A percentile compares a stretch with the other conserved stretches of the same genome.
Evolutionary conservation across 2,113 vertebrate genomes (phyloP).

Genomic region (Tetrao urogallus): DNA sequence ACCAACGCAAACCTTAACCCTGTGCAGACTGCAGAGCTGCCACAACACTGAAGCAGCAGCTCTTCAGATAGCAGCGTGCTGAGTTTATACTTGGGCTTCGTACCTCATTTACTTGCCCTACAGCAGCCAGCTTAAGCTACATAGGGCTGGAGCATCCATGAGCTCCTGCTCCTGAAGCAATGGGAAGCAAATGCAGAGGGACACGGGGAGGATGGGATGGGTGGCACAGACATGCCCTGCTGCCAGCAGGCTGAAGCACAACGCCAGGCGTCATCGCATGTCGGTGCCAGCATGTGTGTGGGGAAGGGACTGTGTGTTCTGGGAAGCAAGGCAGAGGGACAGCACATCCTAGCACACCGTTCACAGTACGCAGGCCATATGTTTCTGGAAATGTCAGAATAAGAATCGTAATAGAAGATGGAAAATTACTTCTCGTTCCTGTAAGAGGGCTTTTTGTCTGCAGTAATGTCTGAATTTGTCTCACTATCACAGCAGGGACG

Average conservation of each 20-base stretch:
- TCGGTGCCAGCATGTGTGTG: slow-evolving; percentile 33
- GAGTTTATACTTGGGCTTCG: not conserved
- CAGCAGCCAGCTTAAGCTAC: not conserved
- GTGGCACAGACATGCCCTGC: not conserved
- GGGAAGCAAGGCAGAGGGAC: slow-evolving; percentile 51
- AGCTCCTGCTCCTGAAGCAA: not conserved
- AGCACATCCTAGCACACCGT: slow-evolving; percentile 31
- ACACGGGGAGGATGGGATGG: not conserved
- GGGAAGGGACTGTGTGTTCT: slow-evolving; percentile 46
- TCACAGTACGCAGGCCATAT: slow-evolving; percentile 32
- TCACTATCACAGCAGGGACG: not conserved
- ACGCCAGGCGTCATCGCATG: not conserved
- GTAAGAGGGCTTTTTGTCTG: not conserved
- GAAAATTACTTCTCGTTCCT: slow-evolving; percentile 39
- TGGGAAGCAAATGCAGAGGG: not conserved
- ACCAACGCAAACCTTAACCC: not conserved
- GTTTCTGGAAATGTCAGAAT: slow-evolving; percentile 65
- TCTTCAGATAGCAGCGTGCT: not conserved
- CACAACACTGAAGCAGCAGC: not conserved
- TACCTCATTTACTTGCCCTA: not conserved
- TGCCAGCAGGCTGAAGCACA: not conserved
- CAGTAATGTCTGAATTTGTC: not conserved
- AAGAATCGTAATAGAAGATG: slow-evolving; percentile 37
- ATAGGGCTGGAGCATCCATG: rapidly evolving
- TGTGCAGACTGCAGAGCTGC: not conserved